Evolutionary conservation across 2,797 vertebrate genomes (phyloP).

Genomic region (Podarcis siculus): DNA sequence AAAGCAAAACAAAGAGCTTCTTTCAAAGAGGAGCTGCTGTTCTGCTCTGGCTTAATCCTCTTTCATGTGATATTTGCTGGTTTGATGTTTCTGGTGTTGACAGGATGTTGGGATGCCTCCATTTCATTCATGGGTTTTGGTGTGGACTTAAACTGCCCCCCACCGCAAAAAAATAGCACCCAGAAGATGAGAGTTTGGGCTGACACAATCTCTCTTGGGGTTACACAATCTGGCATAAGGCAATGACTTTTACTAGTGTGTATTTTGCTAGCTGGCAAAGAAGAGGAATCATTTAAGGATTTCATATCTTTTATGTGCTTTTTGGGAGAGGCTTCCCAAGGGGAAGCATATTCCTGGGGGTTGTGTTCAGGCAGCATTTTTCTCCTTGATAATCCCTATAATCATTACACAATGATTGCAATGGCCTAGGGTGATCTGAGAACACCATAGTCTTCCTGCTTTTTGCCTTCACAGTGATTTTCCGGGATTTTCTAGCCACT

Average conservation of each 20-base stretch:
- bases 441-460: background rate
- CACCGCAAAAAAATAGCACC: background rate
- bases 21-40: conserved; percentile 42
- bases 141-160: background rate
- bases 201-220: background rate
- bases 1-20: conserved; percentile 51
- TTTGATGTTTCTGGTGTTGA: background rate
- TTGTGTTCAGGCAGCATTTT: background rate
- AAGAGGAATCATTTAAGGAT: background rate
- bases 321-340: background rate
- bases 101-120: conserved; percentile 8
- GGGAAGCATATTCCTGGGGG: background rate
- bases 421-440: background rate
- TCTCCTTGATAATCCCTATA: background rate
- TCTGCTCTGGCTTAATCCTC: conserved; percentile 40
- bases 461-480: too few species aligned
- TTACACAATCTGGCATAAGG: background rate
- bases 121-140: conserved; percentile 8
- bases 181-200: background rate
- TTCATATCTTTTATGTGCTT: background rate
- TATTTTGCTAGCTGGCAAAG: background rate
- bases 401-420: background rate
- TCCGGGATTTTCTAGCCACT: too few species aligned
- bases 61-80: conserved; percentile 28
- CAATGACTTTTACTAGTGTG: background rate